These are phyloP conservation scores for Ophiothrix spiculata DNA, from an alignment of 35 echinoderm and acorn worm genomes.

Conservation along the genomic window DNA sequence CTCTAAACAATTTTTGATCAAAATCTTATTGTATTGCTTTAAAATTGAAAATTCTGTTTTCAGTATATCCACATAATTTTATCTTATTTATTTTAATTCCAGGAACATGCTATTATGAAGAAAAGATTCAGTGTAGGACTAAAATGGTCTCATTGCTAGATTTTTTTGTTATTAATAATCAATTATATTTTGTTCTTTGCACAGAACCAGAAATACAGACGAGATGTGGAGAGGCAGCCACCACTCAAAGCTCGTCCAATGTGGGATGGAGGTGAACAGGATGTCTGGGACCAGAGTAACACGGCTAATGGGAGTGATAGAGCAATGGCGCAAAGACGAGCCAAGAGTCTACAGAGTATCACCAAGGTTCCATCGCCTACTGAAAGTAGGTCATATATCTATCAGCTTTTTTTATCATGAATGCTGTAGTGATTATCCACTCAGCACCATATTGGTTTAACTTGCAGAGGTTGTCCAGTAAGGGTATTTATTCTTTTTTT, in stretches of 20 bases:
- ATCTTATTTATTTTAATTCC: no score
- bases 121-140: no score
- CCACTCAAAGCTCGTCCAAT: slow-evolving; percentile 52
- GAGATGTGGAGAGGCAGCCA: slow-evolving; percentile 35
- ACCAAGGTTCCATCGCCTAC: not conserved
- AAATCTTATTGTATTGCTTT: no score
- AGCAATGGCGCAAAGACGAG: slow-evolving; percentile 6
- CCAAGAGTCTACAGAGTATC: not conserved
- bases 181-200: not conserved
- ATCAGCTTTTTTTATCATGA: no score
- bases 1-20: no score
- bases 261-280: slow-evolving; percentile 37
- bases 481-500: no score
- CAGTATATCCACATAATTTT: no score
- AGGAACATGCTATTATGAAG: no score
- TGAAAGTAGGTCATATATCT: not conserved
- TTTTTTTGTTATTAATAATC: not conserved
- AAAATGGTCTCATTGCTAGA: not conserved
- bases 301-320: not conserved
- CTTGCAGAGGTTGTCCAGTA: no score
- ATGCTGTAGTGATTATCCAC: no score
- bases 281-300: slow-evolving; percentile 14
- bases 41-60: no score
- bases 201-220: slow-evolving; percentile 42
- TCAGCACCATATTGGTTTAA: no score